phyloP scores from a whole-genome alignment of 2,113 vertebrate genomes.

The Chaenocephalus aceratus region DNA sequence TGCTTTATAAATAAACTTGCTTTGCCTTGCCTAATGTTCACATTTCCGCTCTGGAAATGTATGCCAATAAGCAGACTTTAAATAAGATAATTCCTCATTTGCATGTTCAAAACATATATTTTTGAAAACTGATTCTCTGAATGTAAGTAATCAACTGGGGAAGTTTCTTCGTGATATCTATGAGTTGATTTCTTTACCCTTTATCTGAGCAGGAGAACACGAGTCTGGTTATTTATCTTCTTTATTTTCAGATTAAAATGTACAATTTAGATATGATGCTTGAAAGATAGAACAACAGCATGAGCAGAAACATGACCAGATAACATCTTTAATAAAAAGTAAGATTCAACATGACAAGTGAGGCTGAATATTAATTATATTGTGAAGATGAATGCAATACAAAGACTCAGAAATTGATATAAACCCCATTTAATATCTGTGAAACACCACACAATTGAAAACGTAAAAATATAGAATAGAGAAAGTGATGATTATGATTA shows the following conservation, averaged over 20 bases:
- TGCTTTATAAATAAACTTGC: too few relatives aligned
- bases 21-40: too few relatives aligned
- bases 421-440: neutral
- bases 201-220: too few relatives aligned
- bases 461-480: neutral
- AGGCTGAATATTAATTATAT: neutral
- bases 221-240: neutral
- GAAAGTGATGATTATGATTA: neutral
- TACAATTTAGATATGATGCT: neutral
- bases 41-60: too few relatives aligned
- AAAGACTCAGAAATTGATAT: neutral
- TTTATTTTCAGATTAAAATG: constrained; percentile 9
- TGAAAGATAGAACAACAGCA: neutral
- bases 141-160: too few relatives aligned
- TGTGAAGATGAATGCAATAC: too few relatives aligned
- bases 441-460: neutral
- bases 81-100: too few relatives aligned
- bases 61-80: too few relatives aligned
- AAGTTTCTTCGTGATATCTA: too few relatives aligned
- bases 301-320: neutral
- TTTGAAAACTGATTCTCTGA: too few relatives aligned
- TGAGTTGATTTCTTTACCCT: too few relatives aligned
- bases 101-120: too few relatives aligned
- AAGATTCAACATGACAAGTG: neutral
- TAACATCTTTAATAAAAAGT: neutral